Percentiles rank a stretch among this genome's conserved stretches.
Conservation (phyloP, 1,140 invertebrate species). For the Hylaeus volcanicus region DNA sequence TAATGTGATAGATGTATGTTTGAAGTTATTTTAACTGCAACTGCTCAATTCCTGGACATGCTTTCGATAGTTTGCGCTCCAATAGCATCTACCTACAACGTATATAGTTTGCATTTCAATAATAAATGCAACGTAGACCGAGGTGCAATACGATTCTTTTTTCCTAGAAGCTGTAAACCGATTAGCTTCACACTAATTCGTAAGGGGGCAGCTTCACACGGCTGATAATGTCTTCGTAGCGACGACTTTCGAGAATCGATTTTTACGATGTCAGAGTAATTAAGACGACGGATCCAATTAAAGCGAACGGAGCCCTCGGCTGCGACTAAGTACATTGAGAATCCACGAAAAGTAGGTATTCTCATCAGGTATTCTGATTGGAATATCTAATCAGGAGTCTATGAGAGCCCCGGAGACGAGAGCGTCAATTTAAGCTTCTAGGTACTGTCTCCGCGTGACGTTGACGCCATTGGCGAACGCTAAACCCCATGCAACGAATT, state of each 20-base stretch:
- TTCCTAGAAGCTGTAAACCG: not conserved
- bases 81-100: too few species aligned
- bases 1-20: too few species aligned
- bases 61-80: too few species aligned
- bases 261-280: constrained; percentile 19
- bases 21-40: too few species aligned
- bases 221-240: too few species aligned
- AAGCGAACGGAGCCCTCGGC: constrained; percentile 1
- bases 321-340: constrained; percentile 34
- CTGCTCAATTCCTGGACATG: too few species aligned
- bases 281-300: constrained; percentile 38
- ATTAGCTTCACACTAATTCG: not conserved
- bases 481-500: not conserved
- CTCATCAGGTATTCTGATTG: constrained; percentile 63
- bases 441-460: not conserved
- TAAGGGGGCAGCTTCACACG: too few species aligned
- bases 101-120: too few species aligned
- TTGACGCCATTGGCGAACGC: constrained; percentile 1
- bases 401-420: constrained; percentile 40
- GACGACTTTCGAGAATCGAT: not conserved
- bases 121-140: too few species aligned
- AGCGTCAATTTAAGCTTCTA: constrained; percentile 34
- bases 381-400: constrained; percentile 61
- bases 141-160: too few species aligned
- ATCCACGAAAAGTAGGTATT: constrained; percentile 57